A percentile compares a stretch with the other conserved stretches of the same genome.
Conservation (phyloP, 2,797 vertebrate genomes). For the Nothura maculosa region DNA sequence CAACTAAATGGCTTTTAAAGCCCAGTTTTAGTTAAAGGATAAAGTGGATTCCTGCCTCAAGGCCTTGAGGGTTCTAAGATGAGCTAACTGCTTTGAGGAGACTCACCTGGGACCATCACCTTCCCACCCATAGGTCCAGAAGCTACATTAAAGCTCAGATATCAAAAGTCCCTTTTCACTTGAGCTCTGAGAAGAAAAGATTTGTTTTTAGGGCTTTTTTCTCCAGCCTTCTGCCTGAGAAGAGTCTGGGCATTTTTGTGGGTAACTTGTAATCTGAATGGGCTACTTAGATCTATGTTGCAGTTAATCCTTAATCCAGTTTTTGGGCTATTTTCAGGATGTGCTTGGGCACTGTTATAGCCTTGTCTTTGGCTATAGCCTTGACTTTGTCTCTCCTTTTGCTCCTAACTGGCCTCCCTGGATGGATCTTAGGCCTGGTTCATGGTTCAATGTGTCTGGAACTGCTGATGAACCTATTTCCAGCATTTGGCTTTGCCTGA, state of each 20-base stretch:
- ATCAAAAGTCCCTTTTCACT: background rate
- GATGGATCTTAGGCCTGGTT: background rate
- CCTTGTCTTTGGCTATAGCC: too few relatives aligned
- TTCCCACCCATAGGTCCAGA: fast-evolving
- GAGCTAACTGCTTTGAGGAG: fast-evolving
- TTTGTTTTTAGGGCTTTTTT: fast-evolving
- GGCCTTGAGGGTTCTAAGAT: fast-evolving
- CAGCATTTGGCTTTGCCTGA: background rate
- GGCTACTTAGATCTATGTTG: background rate
- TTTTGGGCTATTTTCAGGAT: background rate
- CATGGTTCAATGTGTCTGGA: fast-evolving
- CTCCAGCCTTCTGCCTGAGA: background rate
- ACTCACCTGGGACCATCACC: background rate
- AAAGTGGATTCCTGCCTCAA: background rate
- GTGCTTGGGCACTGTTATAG: background rate
- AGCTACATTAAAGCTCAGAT: background rate
- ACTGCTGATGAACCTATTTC: background rate
- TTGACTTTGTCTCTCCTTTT: too few relatives aligned
- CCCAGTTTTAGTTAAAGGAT: background rate
- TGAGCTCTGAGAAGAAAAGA: background rate
- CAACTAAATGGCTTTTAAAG: background rate
- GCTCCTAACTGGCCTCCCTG: background rate
- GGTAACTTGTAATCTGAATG: background rate
- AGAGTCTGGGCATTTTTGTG: fast-evolving
- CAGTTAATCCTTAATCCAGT: background rate